Base-by-base conservation (phyloP, 2,888 invertebrate genomes). In the Polietes domitor region DNA sequence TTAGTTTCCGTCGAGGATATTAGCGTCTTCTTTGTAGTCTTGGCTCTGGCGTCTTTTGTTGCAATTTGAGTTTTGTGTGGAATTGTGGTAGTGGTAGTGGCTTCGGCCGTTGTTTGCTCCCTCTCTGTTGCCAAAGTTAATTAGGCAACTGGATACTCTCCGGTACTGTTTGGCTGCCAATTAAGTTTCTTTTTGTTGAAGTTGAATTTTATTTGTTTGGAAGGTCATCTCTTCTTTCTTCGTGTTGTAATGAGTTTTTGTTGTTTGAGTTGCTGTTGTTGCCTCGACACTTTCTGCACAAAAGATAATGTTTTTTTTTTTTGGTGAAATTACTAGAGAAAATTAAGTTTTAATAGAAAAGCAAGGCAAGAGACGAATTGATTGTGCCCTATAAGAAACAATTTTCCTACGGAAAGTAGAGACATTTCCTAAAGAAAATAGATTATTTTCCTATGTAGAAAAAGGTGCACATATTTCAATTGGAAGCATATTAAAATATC, bases 91-190 rank as follows among this genome's bases (percentile, higher is more conserved):
- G 37, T 7, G 10, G 9, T 37, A 12, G 37, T 37, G 37, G 37
- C 37, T 3, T 32, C 32, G 7, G 32, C 7, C 15, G 7, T 47
- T 2, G 15, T 32, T 32, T 32, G 32, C 9, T 32, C 32, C 32
- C 32, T 47, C 1, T 47, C 2, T 32, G 2, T 32, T 37, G 17
- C 63, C 63, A 37, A 63, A 63, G 37, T 63, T 63, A 63, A 63
- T 63, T 63, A 63, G 63, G 63, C 63, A 63, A 32, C 19, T n/a
- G 63, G 37, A 63, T 63, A 63, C 63, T 19, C 37, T 28, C 50
- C 21, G 5, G 12, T 47, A 47, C n/a, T 26, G 32, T 63, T 21
- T n/a, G 3, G 3, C 26, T 47, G 24, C 47, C 21, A 70, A 68
- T 47, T 47, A 70, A 26, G 43, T 70, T 70, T 58, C 26, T 58